phyloP scores from a whole-genome alignment of 2,113 vertebrate species.

The Struthio camelus region DNA sequence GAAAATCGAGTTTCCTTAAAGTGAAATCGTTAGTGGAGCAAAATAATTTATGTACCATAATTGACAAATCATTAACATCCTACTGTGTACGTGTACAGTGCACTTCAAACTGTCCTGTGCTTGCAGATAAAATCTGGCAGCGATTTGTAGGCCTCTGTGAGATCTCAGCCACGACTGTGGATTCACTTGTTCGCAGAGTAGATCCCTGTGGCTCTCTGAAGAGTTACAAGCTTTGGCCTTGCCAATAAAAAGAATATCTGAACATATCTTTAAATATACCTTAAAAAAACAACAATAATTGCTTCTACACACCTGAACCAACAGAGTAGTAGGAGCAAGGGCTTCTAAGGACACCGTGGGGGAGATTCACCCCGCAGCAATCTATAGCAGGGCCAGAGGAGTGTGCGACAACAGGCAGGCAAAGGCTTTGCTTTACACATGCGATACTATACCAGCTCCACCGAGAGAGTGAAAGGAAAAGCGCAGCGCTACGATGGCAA shows the following conservation, averaged over 20 bases:
- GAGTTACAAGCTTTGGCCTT: background rate
- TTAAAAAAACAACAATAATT: background rate
- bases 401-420: background rate
- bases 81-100: background rate
- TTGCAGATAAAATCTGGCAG: background rate
- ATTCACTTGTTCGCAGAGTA: background rate
- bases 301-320: background rate
- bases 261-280: background rate
- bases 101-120: background rate
- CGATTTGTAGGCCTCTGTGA: background rate
- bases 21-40: background rate
- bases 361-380: background rate
- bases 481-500: background rate
- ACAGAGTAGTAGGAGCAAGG: background rate
- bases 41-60: background rate
- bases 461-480: background rate
- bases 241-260: background rate
- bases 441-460: background rate
- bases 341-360: fast-evolving
- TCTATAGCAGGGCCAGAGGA: background rate
- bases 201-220: background rate
- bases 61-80: background rate
- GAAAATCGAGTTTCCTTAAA: background rate
- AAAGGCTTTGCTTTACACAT: background rate
- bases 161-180: background rate